Evolutionary conservation across 2,888 invertebrate genomes (phyloP).

Genomic region (Tipula vernalis): DNA sequence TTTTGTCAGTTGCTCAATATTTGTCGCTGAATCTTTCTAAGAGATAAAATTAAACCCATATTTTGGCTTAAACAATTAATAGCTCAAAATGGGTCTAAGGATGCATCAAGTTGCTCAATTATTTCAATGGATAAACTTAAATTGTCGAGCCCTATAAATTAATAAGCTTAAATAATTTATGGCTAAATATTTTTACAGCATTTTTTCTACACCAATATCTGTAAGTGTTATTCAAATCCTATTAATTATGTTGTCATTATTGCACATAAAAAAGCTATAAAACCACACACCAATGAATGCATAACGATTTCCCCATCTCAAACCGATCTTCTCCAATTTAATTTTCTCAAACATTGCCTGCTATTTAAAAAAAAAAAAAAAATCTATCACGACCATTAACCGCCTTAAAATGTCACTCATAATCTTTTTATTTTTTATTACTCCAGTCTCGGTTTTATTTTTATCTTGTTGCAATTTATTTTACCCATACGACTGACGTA

Average conservation of each 20-base stretch:
- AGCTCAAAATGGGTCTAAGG: too few relatives aligned
- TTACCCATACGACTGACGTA: neutral
- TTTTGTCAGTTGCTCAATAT: too few relatives aligned
- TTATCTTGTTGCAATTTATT: neutral
- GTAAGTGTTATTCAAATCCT: neutral
- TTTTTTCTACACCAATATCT: neutral
- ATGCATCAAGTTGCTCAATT: neutral
- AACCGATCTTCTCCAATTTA: neutral
- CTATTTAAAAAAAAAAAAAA: neutral
- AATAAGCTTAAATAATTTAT: too few relatives aligned
- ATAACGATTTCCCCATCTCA: neutral
- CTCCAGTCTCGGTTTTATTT: neutral
- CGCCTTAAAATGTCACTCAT: neutral
- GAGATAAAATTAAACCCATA: too few relatives aligned
- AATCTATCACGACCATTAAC: neutral
- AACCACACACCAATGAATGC: neutral
- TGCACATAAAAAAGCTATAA: neutral
- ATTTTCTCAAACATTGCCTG: neutral
- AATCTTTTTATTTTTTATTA: neutral
- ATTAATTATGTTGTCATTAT: neutral
- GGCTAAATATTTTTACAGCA: too few relatives aligned
- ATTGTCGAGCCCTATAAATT: too few relatives aligned
- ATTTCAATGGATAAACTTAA: too few relatives aligned
- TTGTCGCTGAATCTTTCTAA: too few relatives aligned
- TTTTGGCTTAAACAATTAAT: too few relatives aligned